A percentile compares a stretch with the other conserved stretches of the same genome.
Conservation (phyloP, 2,797 vertebrate genomes). For the Microcaecilia unicolor region DNA sequence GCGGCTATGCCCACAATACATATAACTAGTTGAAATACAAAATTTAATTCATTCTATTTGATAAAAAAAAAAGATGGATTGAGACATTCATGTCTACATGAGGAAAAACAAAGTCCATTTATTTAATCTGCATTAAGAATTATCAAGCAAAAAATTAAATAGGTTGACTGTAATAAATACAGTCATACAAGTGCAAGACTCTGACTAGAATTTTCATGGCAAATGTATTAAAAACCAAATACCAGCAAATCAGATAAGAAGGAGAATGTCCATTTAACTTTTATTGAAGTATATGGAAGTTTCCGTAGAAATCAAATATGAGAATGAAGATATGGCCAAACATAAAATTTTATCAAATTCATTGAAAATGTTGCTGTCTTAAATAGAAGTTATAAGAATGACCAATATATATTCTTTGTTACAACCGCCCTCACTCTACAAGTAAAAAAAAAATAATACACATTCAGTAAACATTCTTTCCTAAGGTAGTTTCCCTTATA, state of each 20-base stretch:
- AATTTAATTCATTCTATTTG: too few relatives aligned
- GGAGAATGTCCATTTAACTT: conserved; percentile 77
- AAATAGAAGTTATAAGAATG: conserved; percentile 85
- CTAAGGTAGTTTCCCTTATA: conserved; percentile 95
- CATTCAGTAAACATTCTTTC: conserved; percentile 97
- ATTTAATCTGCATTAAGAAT: conserved; percentile 69
- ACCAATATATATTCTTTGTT: conserved; percentile 88
- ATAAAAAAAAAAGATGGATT: conserved; percentile 45
- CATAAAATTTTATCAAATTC: conserved; percentile 71
- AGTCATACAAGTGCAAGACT: conserved; percentile 72
- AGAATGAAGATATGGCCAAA: conserved; percentile 76
- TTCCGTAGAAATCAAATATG: conserved; percentile 76
- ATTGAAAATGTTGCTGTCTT: conserved; percentile 71
- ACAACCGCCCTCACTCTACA: conserved; percentile 76
- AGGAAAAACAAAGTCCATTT: conserved; percentile 74
- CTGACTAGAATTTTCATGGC: conserved; percentile 63
- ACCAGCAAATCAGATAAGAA: conserved; percentile 79
- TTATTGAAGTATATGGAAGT: conserved; percentile 86
- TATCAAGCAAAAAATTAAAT: conserved; percentile 69
- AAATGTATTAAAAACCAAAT: conserved; percentile 64
- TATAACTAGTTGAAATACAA: too few relatives aligned
- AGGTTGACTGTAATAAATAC: conserved; percentile 67
- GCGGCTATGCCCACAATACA: too few relatives aligned
- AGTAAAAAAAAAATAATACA: conserved; percentile 73
- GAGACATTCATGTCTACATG: conserved; percentile 53